A percentile compares a stretch with the other conserved stretches of the same genome.
phyloP scores from a whole-genome alignment of 2,888 invertebrate species.

The Chrysolina oricalcia region DNA sequence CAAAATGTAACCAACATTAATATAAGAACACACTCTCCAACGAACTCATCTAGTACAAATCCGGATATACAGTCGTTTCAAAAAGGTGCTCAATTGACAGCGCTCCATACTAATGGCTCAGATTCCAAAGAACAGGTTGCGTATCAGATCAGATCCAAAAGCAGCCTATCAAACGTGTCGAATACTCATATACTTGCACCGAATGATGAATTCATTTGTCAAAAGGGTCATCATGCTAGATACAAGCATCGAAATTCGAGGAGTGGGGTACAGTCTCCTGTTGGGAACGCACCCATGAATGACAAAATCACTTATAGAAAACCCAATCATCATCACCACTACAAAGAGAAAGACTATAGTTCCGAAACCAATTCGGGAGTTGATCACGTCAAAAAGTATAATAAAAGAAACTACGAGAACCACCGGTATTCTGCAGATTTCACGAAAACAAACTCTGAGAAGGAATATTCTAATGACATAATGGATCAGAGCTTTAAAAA shows the following conservation, averaged over 20 bases:
- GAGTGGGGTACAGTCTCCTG: slow-evolving; percentile 69
- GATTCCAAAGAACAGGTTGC: slow-evolving; percentile 77
- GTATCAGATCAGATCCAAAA: slow-evolving; percentile 73
- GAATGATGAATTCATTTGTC: slow-evolving; percentile 60
- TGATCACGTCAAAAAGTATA: slow-evolving; percentile 68
- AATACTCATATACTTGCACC: slow-evolving; percentile 72
- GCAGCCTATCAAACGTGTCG: slow-evolving; percentile 75
- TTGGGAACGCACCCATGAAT: slow-evolving; percentile 73
- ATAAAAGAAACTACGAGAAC: slow-evolving; percentile 57
- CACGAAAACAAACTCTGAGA: slow-evolving; percentile 60
- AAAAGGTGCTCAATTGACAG: slow-evolving; percentile 86
- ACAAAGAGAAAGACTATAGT: slow-evolving; percentile 73
- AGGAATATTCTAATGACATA: slow-evolving; percentile 60
- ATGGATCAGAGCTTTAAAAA: slow-evolving; percentile 70
- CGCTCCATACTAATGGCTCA: slow-evolving; percentile 69
- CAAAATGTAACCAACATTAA: slow-evolving; percentile 83
- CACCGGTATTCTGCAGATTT: slow-evolving; percentile 58
- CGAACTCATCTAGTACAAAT: slow-evolving; percentile 46
- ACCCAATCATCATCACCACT: slow-evolving; percentile 65
- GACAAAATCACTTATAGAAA: slow-evolving; percentile 62
- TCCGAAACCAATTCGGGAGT: slow-evolving; percentile 77
- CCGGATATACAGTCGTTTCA: slow-evolving; percentile 79
- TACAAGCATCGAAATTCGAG: slow-evolving; percentile 65
- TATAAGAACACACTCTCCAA: slow-evolving; percentile 76
- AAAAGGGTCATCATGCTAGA: slow-evolving; percentile 62